Base-by-base conservation (phyloP, 2,113 vertebrate species). In the Tychaedon coryphoeus region DNA sequence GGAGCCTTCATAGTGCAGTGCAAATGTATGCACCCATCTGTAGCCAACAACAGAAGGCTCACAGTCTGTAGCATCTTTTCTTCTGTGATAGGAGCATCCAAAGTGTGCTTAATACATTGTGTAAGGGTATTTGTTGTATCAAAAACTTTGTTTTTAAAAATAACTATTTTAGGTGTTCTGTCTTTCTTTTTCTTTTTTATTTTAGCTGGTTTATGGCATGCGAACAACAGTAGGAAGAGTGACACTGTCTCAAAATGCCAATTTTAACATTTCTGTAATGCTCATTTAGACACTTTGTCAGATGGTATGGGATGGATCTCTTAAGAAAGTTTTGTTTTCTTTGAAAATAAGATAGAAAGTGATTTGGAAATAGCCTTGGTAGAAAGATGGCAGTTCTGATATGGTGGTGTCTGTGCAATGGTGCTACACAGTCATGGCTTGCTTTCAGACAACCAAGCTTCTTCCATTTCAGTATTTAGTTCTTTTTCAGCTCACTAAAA, bases 21-120 rank as follows among this genome's bases (percentile, higher is more conserved):
- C 82, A 94, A 94, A 92, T 96, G 25, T 76, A 86, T 77, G 65
- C 53, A 9, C n/a, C 91, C 92, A 92, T 96, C 95, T 96, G 88
- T 77, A 94, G 58, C 86, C 43, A 34, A 12, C 65, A 93, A 80
- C 83, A 96, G 92, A 96, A 90, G 86, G 86, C 82, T 90, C 72
- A 69, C 88, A 96, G 82, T 93, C 79, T 96, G 90, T 78, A 80
- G 36, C 28, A 64, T 92, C 75, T 80, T 80, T 90, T 66, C 38
- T 20, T 93, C 40, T 9, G 2, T 91, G 66, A 90, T 26, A 47
- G 72, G 43, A 84, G 65, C 38, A 74, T 58, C 67, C 34, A 70
- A 90, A 94, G 79, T 50, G 48, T 70, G 29, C 67, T 83, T 62
- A 22, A 57, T 73, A 23, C 14, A 7, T 77, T 38, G 28, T 38